Percentiles rank a stretch among this genome's conserved stretches.
These are phyloP conservation scores for Melieria omissa DNA, from an alignment of 2,888 invertebrate genomes.

Conservation along the genomic window DNA sequence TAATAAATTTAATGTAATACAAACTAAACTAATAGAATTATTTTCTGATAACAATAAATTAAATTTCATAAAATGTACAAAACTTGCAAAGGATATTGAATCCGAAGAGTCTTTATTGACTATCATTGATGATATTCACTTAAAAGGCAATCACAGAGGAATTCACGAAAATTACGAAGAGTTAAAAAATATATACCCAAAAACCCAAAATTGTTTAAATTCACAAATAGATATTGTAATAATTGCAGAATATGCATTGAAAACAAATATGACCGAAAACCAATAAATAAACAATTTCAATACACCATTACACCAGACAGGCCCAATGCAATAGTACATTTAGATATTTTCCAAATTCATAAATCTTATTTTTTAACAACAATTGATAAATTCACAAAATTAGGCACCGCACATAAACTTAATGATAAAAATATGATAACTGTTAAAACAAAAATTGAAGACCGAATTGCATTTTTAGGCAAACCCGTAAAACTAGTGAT, in stretches of 20 bases:
- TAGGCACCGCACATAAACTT: constrained; percentile 37
- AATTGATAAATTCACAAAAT: constrained; percentile 38
- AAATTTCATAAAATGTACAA: constrained; percentile 38
- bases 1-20: constrained; percentile 8
- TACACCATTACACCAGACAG: constrained; percentile 30
- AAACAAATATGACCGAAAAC: constrained; percentile 38
- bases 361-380: constrained; percentile 35
- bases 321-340: constrained; percentile 36
- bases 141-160: constrained; percentile 33
- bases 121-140: constrained; percentile 24
- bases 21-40: constrained; percentile 18
- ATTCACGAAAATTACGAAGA: constrained; percentile 36
- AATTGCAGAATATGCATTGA: constrained; percentile 33
- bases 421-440: constrained; percentile 32
- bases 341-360: constrained; percentile 38
- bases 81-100: constrained; percentile 29
- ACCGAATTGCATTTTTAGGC: constrained; percentile 27
- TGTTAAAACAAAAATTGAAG: constrained; percentile 31
- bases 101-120: constrained; percentile 25
- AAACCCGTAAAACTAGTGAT: constrained; percentile 31
- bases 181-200: constrained; percentile 27
- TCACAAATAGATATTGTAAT: constrained; percentile 33
- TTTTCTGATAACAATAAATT: constrained; percentile 16
- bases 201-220: constrained; percentile 32
- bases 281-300: constrained; percentile 28